Conservation (phyloP, 2,797 vertebrate genomes). For the Lithobates sylvaticus region DNA sequence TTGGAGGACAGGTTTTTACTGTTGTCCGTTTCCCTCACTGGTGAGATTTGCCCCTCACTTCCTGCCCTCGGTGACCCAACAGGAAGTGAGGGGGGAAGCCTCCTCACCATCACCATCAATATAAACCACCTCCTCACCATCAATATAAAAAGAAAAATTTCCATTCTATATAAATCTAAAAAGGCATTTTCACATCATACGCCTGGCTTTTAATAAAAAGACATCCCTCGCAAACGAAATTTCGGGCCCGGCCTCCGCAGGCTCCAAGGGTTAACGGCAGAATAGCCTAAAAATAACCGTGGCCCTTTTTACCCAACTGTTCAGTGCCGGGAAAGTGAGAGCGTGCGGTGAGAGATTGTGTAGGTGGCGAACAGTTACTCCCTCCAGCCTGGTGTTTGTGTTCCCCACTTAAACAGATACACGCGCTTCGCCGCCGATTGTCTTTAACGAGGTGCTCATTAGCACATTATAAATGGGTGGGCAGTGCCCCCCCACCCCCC, state of each 20-base stretch:
- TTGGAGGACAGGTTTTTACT: no score
- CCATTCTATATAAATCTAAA: no score
- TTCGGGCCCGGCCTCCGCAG: neutral
- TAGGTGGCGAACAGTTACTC: conserved; percentile 41
- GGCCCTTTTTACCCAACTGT: conserved; percentile 47
- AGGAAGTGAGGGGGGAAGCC: neutral
- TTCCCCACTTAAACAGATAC: conserved; percentile 27
- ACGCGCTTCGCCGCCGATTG: conserved; percentile 5
- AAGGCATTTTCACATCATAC: no score
- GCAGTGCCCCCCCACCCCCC: neutral
- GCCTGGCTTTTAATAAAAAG: no score
- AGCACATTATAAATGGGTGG: conserved; percentile 7
- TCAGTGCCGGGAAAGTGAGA: conserved; percentile 5
- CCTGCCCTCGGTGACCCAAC: neutral
- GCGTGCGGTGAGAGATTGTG: conserved; percentile 49
- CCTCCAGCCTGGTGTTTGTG: conserved; percentile 31
- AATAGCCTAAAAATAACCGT: conserved; percentile 20
- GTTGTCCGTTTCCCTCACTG: no score
- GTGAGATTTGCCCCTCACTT: neutral
- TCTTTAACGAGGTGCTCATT: conserved; percentile 32
- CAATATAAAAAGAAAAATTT: neutral
- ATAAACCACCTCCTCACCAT: no score
- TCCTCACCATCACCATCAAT: no score
- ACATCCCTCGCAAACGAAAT: neutral
- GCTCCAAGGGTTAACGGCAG: neutral